Evolutionary conservation across 2,113 vertebrate genomes (phyloP).

Genomic region (Cryptotis parvus): DNA sequence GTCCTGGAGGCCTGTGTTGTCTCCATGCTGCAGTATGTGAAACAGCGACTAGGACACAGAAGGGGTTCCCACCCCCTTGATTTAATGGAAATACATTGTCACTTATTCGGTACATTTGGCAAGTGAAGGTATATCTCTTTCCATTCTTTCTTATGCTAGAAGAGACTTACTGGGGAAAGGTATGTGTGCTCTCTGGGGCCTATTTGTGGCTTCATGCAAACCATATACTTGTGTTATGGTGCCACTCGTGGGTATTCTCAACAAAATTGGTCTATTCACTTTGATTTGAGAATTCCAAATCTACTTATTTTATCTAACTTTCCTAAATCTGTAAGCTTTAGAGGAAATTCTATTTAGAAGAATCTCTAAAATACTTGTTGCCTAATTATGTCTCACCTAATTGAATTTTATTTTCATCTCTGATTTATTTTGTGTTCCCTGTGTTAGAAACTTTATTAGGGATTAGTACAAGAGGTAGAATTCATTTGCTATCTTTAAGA

Average conservation of each 20-base stretch:
- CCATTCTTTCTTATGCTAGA: not conserved
- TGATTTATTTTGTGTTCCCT: conserved; percentile 11
- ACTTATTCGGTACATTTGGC: not conserved
- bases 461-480: not conserved
- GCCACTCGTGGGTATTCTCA: not conserved
- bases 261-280: not conserved
- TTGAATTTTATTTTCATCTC: conserved; percentile 20
- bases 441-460: not conserved
- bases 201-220: not conserved
- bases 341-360: not conserved
- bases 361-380: conserved; percentile 5
- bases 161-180: not conserved
- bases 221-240: not conserved
- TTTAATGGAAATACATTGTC: not conserved
- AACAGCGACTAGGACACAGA: not conserved
- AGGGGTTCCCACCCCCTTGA: not conserved
- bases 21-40: not conserved
- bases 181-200: not conserved
- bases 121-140: not conserved
- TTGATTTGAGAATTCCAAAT: conserved; percentile 16
- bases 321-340: conserved; percentile 17
- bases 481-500: not conserved
- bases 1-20: not conserved
- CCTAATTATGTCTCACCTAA: not conserved
- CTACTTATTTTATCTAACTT: not conserved